Percentiles rank a stretch among this genome's conserved stretches.
phyloP scores from a whole-genome alignment of 2,113 vertebrate genomes.

The Pelodiscus sinensis region DNA sequence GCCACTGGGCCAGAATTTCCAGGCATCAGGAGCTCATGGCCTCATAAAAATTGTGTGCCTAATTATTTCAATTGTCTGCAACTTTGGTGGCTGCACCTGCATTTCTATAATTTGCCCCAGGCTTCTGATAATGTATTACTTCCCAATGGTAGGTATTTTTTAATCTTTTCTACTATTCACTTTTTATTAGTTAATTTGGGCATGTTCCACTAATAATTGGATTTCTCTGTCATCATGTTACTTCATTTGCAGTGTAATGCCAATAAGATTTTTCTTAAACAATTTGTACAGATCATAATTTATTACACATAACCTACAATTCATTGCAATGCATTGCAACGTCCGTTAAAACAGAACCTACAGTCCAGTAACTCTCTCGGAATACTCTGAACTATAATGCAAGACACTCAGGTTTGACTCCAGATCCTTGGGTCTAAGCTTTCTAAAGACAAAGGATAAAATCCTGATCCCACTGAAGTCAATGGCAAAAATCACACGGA shows the following conservation, averaged over 20 bases:
- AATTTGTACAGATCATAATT: neutral
- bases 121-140: neutral
- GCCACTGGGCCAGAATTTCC: constrained; percentile 3
- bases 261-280: neutral
- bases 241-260: neutral
- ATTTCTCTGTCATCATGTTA: neutral
- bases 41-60: constrained; percentile 4
- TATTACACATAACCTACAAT: neutral
- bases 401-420: neutral
- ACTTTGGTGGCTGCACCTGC: constrained; percentile 12
- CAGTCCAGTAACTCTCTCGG: rapidly evolving
- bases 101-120: neutral
- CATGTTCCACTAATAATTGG: neutral
- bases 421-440: neutral
- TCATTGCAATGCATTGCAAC: neutral
- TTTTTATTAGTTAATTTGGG: constrained; percentile 9
- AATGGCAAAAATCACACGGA: rapidly evolving
- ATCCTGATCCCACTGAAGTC: neutral
- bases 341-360: neutral
- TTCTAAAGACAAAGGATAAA: neutral
- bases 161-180: neutral
- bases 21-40: constrained; percentile 10
- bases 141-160: neutral
- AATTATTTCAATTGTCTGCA: constrained; percentile 26
- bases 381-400: neutral